Conservation (phyloP, 2,888 invertebrate genomes). For the Phengaris alcon region DNA sequence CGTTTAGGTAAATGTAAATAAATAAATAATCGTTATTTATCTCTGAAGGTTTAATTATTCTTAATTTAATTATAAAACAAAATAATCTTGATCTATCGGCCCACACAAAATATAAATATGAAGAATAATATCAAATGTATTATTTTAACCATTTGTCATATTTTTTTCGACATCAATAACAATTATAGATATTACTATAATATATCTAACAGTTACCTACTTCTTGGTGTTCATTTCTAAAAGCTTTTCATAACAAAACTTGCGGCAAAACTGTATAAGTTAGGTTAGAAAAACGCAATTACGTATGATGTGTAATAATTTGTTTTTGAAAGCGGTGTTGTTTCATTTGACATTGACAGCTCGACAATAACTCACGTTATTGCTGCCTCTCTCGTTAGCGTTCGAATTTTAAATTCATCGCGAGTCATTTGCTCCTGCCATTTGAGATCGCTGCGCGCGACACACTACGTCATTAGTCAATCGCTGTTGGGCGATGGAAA, state of each 20-base stretch:
- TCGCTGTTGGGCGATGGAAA: conserved; percentile 37
- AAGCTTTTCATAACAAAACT: background rate
- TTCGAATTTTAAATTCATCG: conserved; percentile 76
- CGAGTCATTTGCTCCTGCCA: conserved; percentile 72
- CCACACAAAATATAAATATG: too few species aligned
- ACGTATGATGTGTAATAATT: conserved; percentile 22
- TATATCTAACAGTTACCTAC: background rate
- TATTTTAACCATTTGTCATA: too few species aligned
- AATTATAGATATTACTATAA: too few species aligned
- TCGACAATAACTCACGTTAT: conserved; percentile 59
- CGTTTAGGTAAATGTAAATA: too few species aligned
- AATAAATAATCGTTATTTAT: too few species aligned
- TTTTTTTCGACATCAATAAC: too few species aligned
- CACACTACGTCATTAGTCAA: conserved; percentile 78
- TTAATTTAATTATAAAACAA: too few species aligned
- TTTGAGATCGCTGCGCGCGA: conserved; percentile 70
- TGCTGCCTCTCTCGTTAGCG: conserved; percentile 71
- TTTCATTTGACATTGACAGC: conserved; percentile 39
- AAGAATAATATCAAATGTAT: too few species aligned
- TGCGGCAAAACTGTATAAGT: background rate
- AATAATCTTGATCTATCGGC: too few species aligned
- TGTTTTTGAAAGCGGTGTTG: conserved; percentile 30
- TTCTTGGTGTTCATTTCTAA: background rate
- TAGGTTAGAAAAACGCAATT: conserved; percentile 9
- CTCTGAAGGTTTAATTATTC: too few species aligned